A percentile compares a stretch with the other conserved stretches of the same genome.
Conservation (phyloP, 30 jellyfish, hydroid and myxozoan genomes). For the Chrysaora quinquecirrha region DNA sequence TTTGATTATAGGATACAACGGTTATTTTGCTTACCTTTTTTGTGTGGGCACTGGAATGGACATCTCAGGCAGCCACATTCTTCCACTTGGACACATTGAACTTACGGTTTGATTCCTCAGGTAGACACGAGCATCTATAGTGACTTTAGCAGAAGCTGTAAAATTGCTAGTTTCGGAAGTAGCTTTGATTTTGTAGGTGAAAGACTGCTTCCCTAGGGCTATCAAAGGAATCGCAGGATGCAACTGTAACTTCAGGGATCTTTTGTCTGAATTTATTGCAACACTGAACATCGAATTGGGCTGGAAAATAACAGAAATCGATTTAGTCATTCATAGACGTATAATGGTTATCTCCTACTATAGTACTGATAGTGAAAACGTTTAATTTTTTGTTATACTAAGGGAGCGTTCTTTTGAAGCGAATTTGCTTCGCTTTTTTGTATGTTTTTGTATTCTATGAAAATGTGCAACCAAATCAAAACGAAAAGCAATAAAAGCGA, state of each 20-base stretch:
- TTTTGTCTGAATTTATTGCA: slow-evolving; percentile 33
- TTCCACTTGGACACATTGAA: slow-evolving; percentile 64
- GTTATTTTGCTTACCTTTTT: slow-evolving; percentile 39
- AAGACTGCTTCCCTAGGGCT: slow-evolving; percentile 48
- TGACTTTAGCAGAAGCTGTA: slow-evolving; percentile 16
- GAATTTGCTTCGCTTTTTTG: too few relatives aligned
- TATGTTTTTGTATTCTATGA: too few relatives aligned
- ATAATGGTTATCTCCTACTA: too few relatives aligned
- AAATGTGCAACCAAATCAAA: too few relatives aligned
- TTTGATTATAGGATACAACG: too few relatives aligned
- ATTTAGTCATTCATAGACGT: too few relatives aligned
- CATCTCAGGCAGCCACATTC: slow-evolving; percentile 71
- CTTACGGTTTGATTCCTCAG: slow-evolving; percentile 39
- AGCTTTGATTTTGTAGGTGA: slow-evolving; percentile 40
- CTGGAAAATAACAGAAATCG: not conserved
- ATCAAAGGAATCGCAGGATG: slow-evolving; percentile 56
- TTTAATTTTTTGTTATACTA: too few relatives aligned
- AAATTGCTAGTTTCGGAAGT: slow-evolving; percentile 8
- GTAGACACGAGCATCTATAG: slow-evolving; percentile 37
- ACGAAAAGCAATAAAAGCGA: too few relatives aligned
- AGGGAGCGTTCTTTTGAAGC: too few relatives aligned
- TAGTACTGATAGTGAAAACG: too few relatives aligned
- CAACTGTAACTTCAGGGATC: slow-evolving; percentile 28
- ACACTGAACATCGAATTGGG: slow-evolving; percentile 51
- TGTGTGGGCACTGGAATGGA: slow-evolving; percentile 33